Evolutionary conservation across 2,113 vertebrate species (phyloP), one percentile per base, ranked within the genome.

Genomic region (Hippopotamus amphibius): DNA sequence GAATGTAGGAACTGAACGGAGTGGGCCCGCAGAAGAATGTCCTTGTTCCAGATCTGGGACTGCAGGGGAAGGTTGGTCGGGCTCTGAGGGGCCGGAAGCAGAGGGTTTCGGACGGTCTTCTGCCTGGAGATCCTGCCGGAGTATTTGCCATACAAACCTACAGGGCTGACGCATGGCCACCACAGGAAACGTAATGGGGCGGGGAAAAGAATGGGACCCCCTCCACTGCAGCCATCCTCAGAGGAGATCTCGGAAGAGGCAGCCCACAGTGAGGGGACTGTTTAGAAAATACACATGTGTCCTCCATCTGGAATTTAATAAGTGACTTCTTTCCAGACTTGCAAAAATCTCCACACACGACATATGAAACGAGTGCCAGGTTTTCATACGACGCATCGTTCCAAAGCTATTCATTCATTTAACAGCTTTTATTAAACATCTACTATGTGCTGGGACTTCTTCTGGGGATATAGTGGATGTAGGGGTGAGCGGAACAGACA

Each of bases 121-220:
- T 74, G 26, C 26, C 69, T 63, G 57, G 71, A 85, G 65, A 41
- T 16, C 83, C 24, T 41, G 55, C 55, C n/a, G 3, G 61, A 41
- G 46, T 17, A 7, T 15, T 9, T 59, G 61, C 57, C 30, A 12
- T 7, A 1, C n/a, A 19, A 1, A 11, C 59, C 74, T 69, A 2
- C 4, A 8, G 68, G 68, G 46, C 14, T 26, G 13, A 33, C 3
- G 3, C 74, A 15, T 4, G 37, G 15, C 61, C 3, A 0, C 21
- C 88, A 59, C 37, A 13, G 46, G 53, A 28, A 2, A 26, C 0
- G 26, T 6, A 41, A 65, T 0, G 30, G 72, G n/a, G 59, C 16
- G 12, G 24, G 46, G n/a, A 43, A 33, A 14, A 53, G n/a, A n/a
- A 2, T 1, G 10, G 37, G 6, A 4, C 2, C 1, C 0, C 4